phyloP scores from a whole-genome alignment of 2,113 vertebrate species.

The Cyprinodon brontotheroides region DNA sequence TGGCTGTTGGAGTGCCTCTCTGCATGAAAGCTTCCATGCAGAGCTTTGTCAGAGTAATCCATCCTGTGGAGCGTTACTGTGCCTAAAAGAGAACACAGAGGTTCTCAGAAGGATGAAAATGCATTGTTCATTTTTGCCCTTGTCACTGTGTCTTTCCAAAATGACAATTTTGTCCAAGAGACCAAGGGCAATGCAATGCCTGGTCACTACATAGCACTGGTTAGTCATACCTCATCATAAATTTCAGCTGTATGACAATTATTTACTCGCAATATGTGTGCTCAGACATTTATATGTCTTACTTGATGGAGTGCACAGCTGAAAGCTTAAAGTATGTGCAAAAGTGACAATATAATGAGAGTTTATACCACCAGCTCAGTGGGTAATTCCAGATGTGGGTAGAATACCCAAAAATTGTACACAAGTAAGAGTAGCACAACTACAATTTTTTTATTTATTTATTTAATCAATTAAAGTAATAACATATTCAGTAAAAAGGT shows the following conservation, averaged over 20 bases:
- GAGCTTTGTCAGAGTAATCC: slow-evolving; percentile 69
- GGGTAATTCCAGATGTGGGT: too few species aligned
- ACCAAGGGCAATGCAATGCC: not conserved
- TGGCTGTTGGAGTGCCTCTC: slow-evolving; percentile 63
- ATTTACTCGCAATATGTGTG: not conserved
- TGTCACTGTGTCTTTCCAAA: slow-evolving; percentile 24
- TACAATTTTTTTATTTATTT: too few species aligned
- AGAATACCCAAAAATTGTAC: too few species aligned
- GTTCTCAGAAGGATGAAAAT: slow-evolving; percentile 26
- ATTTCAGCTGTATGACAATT: not conserved
- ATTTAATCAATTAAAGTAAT: too few species aligned
- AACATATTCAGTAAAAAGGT: too few species aligned
- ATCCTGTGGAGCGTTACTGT: slow-evolving; percentile 60
- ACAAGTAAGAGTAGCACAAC: too few species aligned
- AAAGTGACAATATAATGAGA: slow-evolving; percentile 4
- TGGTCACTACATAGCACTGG: not conserved
- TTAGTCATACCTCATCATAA: slow-evolving; percentile 6
- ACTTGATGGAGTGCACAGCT: not conserved
- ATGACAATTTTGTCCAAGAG: slow-evolving; percentile 21
- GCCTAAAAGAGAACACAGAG: slow-evolving; percentile 30
- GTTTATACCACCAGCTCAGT: too few species aligned
- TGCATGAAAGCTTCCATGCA: slow-evolving; percentile 60
- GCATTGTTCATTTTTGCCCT: slow-evolving; percentile 30
- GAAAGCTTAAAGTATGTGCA: slow-evolving; percentile 1
- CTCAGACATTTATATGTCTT: slow-evolving; percentile 1